Evolutionary conservation across 2,113 vertebrate species (phyloP), one percentile per base, ranked within the genome.

Genomic region (Oryzias melastigma): DNA sequence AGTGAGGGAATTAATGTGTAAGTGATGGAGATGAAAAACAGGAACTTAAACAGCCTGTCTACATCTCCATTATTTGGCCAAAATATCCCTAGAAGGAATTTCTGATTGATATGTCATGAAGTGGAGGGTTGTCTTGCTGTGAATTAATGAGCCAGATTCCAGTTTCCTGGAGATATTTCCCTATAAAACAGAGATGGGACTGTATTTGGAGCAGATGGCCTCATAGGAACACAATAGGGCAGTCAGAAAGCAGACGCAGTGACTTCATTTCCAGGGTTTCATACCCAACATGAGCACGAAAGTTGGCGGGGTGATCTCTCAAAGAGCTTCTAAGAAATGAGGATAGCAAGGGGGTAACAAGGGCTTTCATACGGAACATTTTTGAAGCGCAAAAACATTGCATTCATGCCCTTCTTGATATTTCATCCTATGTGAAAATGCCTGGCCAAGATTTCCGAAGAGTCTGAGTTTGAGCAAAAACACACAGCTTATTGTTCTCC

Each of bases 181-280:
- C 48, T 67, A 52, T 54, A 73, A 44, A 88, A 91, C 89, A 90
- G 85, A 80, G 76, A 79, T 75, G 41, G 52, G 59, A 71, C 85
- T 90, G 88, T 87, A 84, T 27, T 46, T 24, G 58, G 64, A 85
- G 80, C 88, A 88, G 87, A 90, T 89, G 89, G 81, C 48, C 22
- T 40, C 8, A 25, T 59, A 41, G 65, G 40, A 57, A 71, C 69
- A 91, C 88, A 90, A 89, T 78, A 68, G 75, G 61, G 58, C 86
- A 89, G 79, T 85, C 83, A 90, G 56, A 69, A 77, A 58, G 59
- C 64, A 71, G 62, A 63, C 66, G 29, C n/a, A 48, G 66, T 88
- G 87, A 91, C 87, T 87, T 90, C 80, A 90, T 59, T 82, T 70
- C 55, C 40, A 52, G 67, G 85, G 59, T 61, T 80, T 88, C 80